A percentile compares a stretch with the other conserved stretches of the same genome.
Conservation (phyloP, 2,113 vertebrate species). For the Larimichthys crocea region DNA sequence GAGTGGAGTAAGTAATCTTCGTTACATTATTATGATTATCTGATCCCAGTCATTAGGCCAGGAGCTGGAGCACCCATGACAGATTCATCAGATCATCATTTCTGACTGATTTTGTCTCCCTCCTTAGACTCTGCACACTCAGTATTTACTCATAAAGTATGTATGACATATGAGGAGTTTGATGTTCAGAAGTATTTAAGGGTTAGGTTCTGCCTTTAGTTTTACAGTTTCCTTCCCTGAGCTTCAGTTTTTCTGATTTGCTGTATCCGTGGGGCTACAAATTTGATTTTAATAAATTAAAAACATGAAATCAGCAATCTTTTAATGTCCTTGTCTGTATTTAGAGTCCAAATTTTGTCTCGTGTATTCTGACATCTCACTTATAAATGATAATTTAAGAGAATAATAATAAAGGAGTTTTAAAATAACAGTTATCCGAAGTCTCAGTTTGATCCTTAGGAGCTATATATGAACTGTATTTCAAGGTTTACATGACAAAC, state of each 20-base stretch:
- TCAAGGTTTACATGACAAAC: background rate
- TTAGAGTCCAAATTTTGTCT: too few species aligned
- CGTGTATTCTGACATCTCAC: background rate
- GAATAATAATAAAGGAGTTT: too few species aligned
- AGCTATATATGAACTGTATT: background rate
- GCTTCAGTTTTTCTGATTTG: background rate
- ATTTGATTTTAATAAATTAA: background rate
- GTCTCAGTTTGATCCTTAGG: background rate
- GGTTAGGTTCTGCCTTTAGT: too few species aligned
- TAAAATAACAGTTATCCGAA: background rate
- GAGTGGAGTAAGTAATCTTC: slow-evolving; percentile 44
- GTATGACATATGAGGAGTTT: background rate
- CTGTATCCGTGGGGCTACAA: background rate
- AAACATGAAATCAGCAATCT: too few species aligned
- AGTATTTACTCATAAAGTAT: background rate
- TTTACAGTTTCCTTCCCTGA: too few species aligned
- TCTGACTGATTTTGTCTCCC: background rate
- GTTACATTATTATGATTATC: slow-evolving; percentile 43
- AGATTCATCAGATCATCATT: background rate
- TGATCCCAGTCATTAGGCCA: slow-evolving; percentile 36
- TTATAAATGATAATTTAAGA: background rate
- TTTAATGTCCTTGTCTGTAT: too few species aligned
- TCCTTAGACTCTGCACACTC: too few species aligned
- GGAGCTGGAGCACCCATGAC: background rate
- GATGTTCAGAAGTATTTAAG: background rate